These are phyloP conservation scores for Drosophila lowei DNA, from an alignment of 1,140 invertebrate genomes.

Conservation along the genomic window DNA sequence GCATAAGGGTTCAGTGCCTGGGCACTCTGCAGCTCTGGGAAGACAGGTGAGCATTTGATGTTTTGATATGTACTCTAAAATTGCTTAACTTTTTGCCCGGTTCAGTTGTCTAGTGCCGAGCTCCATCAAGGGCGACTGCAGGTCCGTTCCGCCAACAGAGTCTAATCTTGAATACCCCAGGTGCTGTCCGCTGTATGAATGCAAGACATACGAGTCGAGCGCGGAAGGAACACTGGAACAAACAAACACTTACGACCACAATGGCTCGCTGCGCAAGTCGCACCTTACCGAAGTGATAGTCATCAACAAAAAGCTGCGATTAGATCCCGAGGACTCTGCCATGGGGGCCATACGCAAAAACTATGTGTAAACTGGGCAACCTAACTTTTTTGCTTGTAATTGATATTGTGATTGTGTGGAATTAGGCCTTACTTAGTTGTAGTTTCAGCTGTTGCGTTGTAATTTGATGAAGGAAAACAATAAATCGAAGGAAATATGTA, in stretches of 20 bases:
- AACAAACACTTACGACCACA: slow-evolving; percentile 64
- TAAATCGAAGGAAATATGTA: too few relatives aligned
- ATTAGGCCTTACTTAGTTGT: not conserved
- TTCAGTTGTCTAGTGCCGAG: slow-evolving; percentile 64
- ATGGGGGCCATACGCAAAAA: slow-evolving; percentile 46
- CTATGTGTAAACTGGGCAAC: slow-evolving; percentile 24
- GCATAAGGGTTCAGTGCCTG: slow-evolving; percentile 72
- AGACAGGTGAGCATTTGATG: slow-evolving; percentile 55
- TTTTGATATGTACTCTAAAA: not conserved
- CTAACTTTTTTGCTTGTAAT: not conserved
- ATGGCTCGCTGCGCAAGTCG: slow-evolving; percentile 48
- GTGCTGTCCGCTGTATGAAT: slow-evolving; percentile 74
- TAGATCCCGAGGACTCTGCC: not conserved
- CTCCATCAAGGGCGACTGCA: slow-evolving; percentile 48
- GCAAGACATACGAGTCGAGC: slow-evolving; percentile 49
- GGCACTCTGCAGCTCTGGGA: slow-evolving; percentile 71
- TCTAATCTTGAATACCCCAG: slow-evolving; percentile 59
- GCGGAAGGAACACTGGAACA: slow-evolving; percentile 45
- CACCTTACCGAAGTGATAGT: slow-evolving; percentile 55
- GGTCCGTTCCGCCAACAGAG: slow-evolving; percentile 32
- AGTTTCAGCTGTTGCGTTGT: too few relatives aligned
- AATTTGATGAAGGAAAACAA: too few relatives aligned
- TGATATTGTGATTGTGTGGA: slow-evolving; percentile 19
- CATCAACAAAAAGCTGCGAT: slow-evolving; percentile 18
- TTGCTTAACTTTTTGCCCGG: not conserved